Evolutionary conservation across 2,797 vertebrate species (phyloP).

Genomic region (Hoplostethus mediterraneus): DNA sequence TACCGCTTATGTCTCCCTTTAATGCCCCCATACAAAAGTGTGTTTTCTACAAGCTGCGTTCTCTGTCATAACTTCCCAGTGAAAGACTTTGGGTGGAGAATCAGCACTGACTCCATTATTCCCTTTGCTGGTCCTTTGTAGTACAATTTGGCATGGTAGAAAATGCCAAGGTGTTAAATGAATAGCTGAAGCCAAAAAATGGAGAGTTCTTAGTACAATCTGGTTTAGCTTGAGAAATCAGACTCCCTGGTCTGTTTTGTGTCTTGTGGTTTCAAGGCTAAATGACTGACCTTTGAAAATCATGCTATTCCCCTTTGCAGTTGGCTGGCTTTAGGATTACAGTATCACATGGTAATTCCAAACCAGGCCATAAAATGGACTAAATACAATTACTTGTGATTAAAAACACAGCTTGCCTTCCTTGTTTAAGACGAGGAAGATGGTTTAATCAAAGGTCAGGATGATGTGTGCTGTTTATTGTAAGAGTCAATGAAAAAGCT

Average conservation of each 20-base stretch:
- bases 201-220: constrained; percentile 64
- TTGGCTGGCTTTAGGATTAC: constrained; percentile 63
- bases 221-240: constrained; percentile 61
- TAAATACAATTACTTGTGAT: constrained; percentile 18
- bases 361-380: constrained; percentile 50
- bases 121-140: constrained; percentile 38
- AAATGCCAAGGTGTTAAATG: constrained; percentile 67
- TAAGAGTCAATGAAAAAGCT: constrained; percentile 55
- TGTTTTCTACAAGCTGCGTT: constrained; percentile 49
- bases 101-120: constrained; percentile 32
- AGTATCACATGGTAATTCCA: constrained; percentile 55
- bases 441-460: constrained; percentile 56
- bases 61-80: constrained; percentile 18
- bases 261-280: constrained; percentile 37
- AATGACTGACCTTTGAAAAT: constrained; percentile 48
- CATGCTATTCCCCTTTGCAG: constrained; percentile 42
- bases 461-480: constrained; percentile 50
- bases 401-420: constrained; percentile 23
- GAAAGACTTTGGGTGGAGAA: constrained; percentile 37
- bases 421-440: constrained; percentile 60
- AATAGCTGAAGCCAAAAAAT: constrained; percentile 78
- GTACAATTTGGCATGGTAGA: constrained; percentile 62
- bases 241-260: constrained; percentile 40
- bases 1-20: constrained; percentile 64
- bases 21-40: constrained; percentile 42